Evolutionary conservation across 1,140 invertebrate genomes (phyloP).

Genomic region (Apis dorsata): DNA sequence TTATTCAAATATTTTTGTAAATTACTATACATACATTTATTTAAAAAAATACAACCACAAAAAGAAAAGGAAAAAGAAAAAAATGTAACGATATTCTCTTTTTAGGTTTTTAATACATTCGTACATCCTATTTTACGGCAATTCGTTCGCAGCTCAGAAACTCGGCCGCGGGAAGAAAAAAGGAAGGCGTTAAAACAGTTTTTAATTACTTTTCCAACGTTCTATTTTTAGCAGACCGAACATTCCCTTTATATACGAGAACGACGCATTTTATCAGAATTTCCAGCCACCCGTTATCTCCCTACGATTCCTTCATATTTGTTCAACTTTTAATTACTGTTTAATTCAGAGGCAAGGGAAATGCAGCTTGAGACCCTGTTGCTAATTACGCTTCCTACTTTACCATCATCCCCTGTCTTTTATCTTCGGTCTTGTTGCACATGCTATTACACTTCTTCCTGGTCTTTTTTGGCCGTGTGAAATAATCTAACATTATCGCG

Average conservation of each 20-base stretch:
- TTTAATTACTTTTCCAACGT: conserved; percentile 28
- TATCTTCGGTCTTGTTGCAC: background rate
- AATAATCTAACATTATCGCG: background rate
- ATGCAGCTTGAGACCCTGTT: background rate
- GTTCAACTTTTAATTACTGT: conserved; percentile 35
- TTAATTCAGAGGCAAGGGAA: conserved; percentile 2
- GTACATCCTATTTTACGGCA: background rate
- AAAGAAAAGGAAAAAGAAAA: no score
- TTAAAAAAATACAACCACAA: background rate
- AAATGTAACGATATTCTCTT: background rate
- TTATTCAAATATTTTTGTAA: no score
- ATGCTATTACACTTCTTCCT: no score
- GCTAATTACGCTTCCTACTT: conserved; percentile 24
- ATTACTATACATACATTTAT: background rate
- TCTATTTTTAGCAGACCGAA: background rate
- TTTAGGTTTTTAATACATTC: background rate
- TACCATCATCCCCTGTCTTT: background rate
- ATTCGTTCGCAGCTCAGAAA: background rate
- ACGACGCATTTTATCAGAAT: conserved; percentile 13
- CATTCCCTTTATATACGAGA: no score
- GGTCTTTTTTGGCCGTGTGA: background rate
- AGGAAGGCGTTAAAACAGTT: conserved; percentile 10
- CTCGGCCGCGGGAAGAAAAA: background rate
- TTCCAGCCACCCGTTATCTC: background rate
- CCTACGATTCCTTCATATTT: conserved; percentile 8